Evolutionary conservation across 1,140 invertebrate genomes (phyloP), one percentile per base, ranked within the genome.

Genomic region (Drosophila lowei): DNA sequence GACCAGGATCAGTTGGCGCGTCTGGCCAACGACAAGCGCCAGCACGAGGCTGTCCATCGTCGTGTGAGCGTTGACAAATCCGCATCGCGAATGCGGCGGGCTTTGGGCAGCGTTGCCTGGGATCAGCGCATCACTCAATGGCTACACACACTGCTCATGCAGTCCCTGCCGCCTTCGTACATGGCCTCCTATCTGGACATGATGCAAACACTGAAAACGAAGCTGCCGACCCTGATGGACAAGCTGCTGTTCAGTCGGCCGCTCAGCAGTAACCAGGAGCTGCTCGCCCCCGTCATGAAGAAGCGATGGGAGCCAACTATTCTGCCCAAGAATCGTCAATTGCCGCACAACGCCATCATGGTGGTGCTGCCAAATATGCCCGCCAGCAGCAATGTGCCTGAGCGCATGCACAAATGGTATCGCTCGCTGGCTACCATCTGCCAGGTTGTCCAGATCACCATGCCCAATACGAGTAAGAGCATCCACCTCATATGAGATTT

Each of bases 121-220:
- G 95, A 97, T 73, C 86, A 93, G 7, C 94, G 94, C 48, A 89
- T 96, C 11, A 93, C 94, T 3, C 95, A 96, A 67, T 98, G 97
- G 97, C 90, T 98, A 38, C 96, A 98, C 85, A 92, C 92, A 46
- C 90, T 95, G 8, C 88, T 98, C 5, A 92, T 96, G 58, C 96
- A 97, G 46, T 92, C 95, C 78, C 91, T 97, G 8, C 93, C 95
- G 1, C 91, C 93, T 7, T 92, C 93, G n/a, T 95, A 96, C 85
- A 91, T 97, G 55, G 93, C 94, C 4, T 94, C 94, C 15, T 98
- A 97, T 91, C 90, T 97, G 2, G 96, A 97, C 83, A 95, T 97
- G 38, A 89, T 98, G 55, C 94, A 97, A 92, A 95, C 95, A 1
- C 89, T 97, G 2, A 94, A 94, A 89, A 91, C 93, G 2, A 97